These are phyloP conservation scores for Neosilurus mollespiculum DNA, from an alignment of 2,797 vertebrate genomes.

Conservation along the genomic window DNA sequence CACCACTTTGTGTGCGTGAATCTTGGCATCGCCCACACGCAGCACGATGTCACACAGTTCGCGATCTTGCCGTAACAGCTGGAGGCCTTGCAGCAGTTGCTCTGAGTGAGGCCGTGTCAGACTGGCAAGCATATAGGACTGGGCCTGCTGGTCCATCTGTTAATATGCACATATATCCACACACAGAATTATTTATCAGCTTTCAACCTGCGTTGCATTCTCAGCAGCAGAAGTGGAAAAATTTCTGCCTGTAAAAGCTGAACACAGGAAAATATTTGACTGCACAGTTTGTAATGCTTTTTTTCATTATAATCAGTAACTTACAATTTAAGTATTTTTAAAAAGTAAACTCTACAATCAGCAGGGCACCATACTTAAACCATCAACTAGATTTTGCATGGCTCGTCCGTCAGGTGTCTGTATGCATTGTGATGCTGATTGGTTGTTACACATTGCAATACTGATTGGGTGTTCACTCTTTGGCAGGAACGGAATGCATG, in stretches of 20 bases:
- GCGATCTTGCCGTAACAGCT: conserved; percentile 92
- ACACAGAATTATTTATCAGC: neutral
- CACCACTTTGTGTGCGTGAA: conserved; percentile 96
- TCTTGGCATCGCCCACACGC: conserved; percentile 94
- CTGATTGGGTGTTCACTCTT: no score
- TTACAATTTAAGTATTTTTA: neutral
- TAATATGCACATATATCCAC: conserved; percentile 18
- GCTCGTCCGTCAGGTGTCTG: no score
- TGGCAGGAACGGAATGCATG: no score
- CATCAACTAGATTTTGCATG: no score
- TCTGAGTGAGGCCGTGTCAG: conserved; percentile 93
- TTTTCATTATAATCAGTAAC: neutral
- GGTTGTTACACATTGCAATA: no score
- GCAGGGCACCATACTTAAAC: no score
- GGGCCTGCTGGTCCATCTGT: conserved; percentile 95
- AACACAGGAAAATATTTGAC: neutral
- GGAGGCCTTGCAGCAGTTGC: conserved; percentile 95
- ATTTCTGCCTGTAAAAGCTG: neutral
- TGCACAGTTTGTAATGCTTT: neutral
- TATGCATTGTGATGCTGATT: no score
- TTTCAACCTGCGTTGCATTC: neutral
- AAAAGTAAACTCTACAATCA: no score
- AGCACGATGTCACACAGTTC: conserved; percentile 96
- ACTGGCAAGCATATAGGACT: conserved; percentile 97
- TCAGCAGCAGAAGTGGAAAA: neutral